A percentile compares a stretch with the other conserved stretches of the same genome.
Conservation (phyloP, 2,888 invertebrate species). For the Epicampocera succincta region DNA sequence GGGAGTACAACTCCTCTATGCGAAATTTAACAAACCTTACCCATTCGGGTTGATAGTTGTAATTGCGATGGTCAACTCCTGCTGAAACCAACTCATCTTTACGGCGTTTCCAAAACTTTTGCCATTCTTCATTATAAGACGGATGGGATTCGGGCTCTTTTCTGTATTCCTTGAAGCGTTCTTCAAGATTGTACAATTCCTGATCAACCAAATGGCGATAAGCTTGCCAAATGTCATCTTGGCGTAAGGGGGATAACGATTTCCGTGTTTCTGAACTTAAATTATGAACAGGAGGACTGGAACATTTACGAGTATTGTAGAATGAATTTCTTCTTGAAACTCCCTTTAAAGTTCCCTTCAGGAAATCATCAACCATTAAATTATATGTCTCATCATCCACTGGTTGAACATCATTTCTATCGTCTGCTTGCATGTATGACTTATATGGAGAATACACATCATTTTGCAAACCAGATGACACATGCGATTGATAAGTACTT, state of each 20-base stretch:
- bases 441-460: constrained; percentile 21
- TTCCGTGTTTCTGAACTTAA: constrained; percentile 64
- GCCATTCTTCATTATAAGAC: constrained; percentile 92
- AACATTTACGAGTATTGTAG: constrained; percentile 31
- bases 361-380: constrained; percentile 78
- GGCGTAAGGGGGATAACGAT: constrained; percentile 76
- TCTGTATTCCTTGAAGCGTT: constrained; percentile 83
- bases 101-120: constrained; percentile 91
- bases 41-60: constrained; percentile 95
- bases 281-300: not conserved
- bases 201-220: constrained; percentile 78
- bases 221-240: constrained; percentile 78
- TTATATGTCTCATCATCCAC: constrained; percentile 79
- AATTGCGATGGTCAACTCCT: constrained; percentile 85
- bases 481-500: constrained; percentile 52
- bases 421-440: not conserved
- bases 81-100: constrained; percentile 86
- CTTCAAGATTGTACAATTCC: constrained; percentile 74
- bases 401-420: constrained; percentile 16
- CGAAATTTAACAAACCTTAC: constrained; percentile 90
- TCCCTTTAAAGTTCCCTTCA: constrained; percentile 72
- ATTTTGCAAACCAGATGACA: constrained; percentile 65
- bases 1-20: constrained; percentile 88
- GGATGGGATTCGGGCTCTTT: constrained; percentile 93
- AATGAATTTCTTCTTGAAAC: constrained; percentile 1